A percentile compares a stretch with the other conserved stretches of the same genome.
These are phyloP conservation scores for Lasioglossum malachurum DNA, from an alignment of 2,888 invertebrate species.

Conservation along the genomic window DNA sequence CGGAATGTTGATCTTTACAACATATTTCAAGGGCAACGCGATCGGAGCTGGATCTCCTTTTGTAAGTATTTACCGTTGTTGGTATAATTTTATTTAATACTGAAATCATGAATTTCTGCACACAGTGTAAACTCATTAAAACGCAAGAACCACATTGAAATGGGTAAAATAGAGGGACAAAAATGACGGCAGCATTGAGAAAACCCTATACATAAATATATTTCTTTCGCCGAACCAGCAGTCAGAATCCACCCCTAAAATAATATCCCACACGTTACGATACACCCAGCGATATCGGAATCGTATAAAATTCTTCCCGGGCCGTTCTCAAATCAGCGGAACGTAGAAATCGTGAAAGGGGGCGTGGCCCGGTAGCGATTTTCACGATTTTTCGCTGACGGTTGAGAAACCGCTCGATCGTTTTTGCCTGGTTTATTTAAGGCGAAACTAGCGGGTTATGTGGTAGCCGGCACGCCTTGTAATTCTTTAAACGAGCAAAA, in stretches of 20 bases:
- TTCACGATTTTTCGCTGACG: slow-evolving; percentile 40
- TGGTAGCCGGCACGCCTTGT: neutral
- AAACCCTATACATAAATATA: neutral
- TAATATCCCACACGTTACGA: slow-evolving; percentile 12
- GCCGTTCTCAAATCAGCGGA: neutral
- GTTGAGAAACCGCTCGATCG: neutral
- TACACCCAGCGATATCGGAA: slow-evolving; percentile 16
- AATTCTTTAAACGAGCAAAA: slow-evolving; percentile 54
- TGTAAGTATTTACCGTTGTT: too few species aligned
- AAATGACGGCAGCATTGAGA: neutral
- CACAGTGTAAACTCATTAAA: neutral
- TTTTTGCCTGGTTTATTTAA: slow-evolving; percentile 50
- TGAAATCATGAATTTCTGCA: neutral
- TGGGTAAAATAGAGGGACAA: neutral
- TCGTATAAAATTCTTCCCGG: neutral
- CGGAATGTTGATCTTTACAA: neutral
- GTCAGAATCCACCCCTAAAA: neutral
- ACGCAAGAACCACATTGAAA: neutral
- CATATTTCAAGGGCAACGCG: too few species aligned
- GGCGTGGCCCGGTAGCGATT: slow-evolving; percentile 25
- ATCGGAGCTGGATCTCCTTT: too few species aligned
- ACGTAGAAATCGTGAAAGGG: neutral
- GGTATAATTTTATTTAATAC: too few species aligned
- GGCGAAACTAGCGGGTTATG: slow-evolving; percentile 19
- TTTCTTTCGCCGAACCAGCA: slow-evolving; percentile 4